Conservation (phyloP, 2,113 vertebrate species). For the Gymnogyps californianus region DNA sequence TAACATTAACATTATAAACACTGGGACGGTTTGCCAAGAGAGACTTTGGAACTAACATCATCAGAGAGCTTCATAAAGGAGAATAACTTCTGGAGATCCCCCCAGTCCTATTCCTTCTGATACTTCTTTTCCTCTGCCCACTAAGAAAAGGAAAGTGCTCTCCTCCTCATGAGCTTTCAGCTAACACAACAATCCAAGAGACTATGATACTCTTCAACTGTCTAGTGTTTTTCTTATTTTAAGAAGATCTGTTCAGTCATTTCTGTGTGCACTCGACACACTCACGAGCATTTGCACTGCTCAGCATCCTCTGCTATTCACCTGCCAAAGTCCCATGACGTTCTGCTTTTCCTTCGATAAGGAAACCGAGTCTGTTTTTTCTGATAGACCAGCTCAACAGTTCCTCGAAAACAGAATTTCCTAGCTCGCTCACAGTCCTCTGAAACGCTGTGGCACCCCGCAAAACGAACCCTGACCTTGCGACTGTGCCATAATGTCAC, state of each 20-base stretch:
- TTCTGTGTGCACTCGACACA: rapidly evolving
- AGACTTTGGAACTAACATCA: neutral
- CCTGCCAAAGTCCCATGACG: rapidly evolving
- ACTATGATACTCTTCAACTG: neutral
- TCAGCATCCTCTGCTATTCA: neutral
- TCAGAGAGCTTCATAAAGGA: neutral
- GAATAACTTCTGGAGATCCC: neutral
- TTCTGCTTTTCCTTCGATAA: neutral
- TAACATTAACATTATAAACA: neutral
- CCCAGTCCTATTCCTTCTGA: neutral
- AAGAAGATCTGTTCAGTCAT: neutral
- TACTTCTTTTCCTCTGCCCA: neutral
- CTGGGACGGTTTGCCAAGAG: neutral
- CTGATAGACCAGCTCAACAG: neutral
- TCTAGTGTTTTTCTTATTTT: neutral
- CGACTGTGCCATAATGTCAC: rapidly evolving
- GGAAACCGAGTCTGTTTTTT: rapidly evolving
- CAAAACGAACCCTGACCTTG: neutral
- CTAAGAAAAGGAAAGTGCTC: neutral
- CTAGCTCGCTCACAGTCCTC: rapidly evolving
- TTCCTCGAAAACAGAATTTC: neutral
- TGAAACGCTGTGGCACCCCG: neutral
- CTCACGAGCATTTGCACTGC: neutral
- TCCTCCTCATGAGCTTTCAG: neutral
- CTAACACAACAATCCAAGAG: neutral